Base-by-base conservation (phyloP, 1,140 invertebrate species). In the Bombus sibiricus region DNA sequence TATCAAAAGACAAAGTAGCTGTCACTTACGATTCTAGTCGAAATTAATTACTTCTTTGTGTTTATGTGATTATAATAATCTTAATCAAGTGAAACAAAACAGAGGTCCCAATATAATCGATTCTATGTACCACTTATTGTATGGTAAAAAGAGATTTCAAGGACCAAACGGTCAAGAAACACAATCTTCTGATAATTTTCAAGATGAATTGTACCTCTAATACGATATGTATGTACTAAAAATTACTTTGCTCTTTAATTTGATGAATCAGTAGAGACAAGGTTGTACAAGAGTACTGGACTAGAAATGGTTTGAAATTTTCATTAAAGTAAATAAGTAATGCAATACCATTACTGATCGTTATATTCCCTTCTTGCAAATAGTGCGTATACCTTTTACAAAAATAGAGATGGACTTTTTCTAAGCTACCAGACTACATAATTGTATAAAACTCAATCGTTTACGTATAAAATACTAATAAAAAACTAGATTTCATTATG, bases 211-310 rank as follows among this genome's bases (percentile, higher is more conserved):
- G 92, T 93, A 93, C 89, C 81, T 89, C 91, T 93, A 93, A 90
- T 69, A 92, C 91, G 93, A 93, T 93, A 93, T 93, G 93, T 93
- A 93, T 93, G 84, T 92, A 93, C 92, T 93, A 93, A 93, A 93
- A 93, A 91, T 93, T 93, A 93, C 82, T 89, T 92, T 90, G 86
- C 86, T 92, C 71, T 88, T 92, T 73, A 89, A 85, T 78, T 76
- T 80, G 72, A 82, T 77, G 75, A 74, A 80, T 89, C 43, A 72
- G 76, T 83, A 69, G 80, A 86, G 85, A 88, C 69, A 85, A 73
- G 72, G 32, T 86, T 84, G 71, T 87, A 78, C 73, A 89, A 89
- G 85, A 87, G 75, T 76, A 79, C 53, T 82, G 84, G 84, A 90
- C 84, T 85, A 90, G 81, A 87, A 66, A 69, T 57, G 73, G 79